phyloP scores from a whole-genome alignment of 2,113 vertebrate genomes.

The Phylloscopus trochilus region DNA sequence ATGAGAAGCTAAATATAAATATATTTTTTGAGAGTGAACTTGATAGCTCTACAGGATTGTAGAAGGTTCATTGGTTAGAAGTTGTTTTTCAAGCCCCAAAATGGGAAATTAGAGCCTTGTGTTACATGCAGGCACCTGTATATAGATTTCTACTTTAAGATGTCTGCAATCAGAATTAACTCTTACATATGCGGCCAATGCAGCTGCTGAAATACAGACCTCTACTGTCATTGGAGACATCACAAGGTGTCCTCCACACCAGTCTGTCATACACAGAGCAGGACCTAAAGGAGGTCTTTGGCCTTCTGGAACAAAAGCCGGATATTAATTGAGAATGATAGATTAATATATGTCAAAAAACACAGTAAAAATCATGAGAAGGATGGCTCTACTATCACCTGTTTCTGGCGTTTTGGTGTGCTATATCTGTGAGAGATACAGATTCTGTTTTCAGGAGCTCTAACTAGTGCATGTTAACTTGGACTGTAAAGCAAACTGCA shows the following conservation, averaged over 20 bases:
- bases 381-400: neutral
- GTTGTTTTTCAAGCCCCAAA: neutral
- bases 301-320: neutral
- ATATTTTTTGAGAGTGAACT: neutral
- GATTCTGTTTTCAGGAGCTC: neutral
- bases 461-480: neutral
- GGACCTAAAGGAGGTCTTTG: neutral
- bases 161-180: neutral
- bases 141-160: neutral
- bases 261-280: neutral
- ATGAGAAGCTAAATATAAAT: neutral
- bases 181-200: rapidly evolving
- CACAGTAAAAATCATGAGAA: neutral
- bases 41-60: neutral
- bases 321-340: neutral
- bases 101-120: neutral
- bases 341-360: neutral
- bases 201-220: neutral
- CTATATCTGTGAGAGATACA: neutral
- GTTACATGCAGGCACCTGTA: neutral
- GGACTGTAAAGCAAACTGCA: neutral
- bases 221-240: neutral
- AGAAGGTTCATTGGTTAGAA: neutral
- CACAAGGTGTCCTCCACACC: neutral
- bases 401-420: neutral